Evolutionary conservation across 2,888 invertebrate species (phyloP).

Genomic region (Drosophila lacicola): DNA sequence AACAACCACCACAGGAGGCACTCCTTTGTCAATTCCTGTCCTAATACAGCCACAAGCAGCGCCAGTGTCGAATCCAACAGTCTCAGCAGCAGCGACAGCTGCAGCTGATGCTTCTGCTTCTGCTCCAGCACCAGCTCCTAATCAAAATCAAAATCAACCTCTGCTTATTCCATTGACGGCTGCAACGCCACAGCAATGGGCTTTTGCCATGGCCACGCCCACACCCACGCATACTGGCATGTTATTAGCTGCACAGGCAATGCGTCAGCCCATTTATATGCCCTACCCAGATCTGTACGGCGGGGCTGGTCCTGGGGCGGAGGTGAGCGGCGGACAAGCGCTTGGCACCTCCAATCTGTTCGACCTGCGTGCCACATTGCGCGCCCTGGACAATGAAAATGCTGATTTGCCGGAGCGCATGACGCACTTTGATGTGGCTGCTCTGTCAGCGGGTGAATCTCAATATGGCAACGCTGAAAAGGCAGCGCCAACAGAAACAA

Average conservation of each 20-base stretch:
- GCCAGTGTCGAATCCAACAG: conserved; percentile 17
- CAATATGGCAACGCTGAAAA: conserved; percentile 15
- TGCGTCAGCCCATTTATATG: conserved; percentile 58
- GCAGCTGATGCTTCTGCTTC: conserved; percentile 18
- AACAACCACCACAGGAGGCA: conserved; percentile 44
- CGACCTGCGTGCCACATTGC: conserved; percentile 73
- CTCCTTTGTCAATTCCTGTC: conserved; percentile 40
- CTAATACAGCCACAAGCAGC: conserved; percentile 44
- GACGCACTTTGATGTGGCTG: conserved; percentile 48
- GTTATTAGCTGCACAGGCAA: conserved; percentile 67
- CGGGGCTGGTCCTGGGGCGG: conserved; percentile 8
- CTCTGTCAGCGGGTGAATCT: conserved; percentile 29
- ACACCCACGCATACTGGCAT: conserved; percentile 69
- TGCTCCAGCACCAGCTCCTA: conserved; percentile 13
- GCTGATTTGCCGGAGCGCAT: conserved; percentile 75
- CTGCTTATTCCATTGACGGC: conserved; percentile 22
- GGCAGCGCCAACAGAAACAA: conserved; percentile 20
- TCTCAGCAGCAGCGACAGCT: conserved; percentile 15
- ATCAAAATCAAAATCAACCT: conserved; percentile 26
- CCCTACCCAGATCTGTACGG: conserved; percentile 56
- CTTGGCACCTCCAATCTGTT: conserved; percentile 68
- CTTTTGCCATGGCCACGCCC: conserved; percentile 70
- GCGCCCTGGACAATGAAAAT: conserved; percentile 75
- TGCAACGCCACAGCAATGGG: conserved; percentile 64
- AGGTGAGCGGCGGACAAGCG: conserved; percentile 20